Base-by-base conservation (phyloP, 2,888 invertebrate species). In the Ametastegia equiseti region DNA sequence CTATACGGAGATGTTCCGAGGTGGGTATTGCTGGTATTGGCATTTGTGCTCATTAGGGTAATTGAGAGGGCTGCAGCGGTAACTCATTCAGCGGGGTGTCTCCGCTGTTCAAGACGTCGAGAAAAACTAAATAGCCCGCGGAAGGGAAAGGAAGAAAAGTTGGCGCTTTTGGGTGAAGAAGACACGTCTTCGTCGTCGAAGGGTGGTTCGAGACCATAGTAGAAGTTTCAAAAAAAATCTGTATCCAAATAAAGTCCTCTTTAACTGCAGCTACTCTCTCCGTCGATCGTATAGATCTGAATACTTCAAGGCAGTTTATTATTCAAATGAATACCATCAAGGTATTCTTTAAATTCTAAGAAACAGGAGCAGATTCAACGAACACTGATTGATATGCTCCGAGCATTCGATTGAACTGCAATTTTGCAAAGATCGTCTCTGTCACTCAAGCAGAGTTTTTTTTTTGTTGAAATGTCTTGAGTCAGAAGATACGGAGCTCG, bases 41-140 rank as follows among this genome's bases (percentile, higher is more conserved):
- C 79, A 80, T 88, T 87, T 87, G 84, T 85, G 84, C 88, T 88
- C 88, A 88, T 88, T 88, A 88, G 86, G 87, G 84, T 88, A 88
- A 88, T 88, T 86, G 85, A 85, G 87, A 86, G 85, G 86, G 86
- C 83, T 84, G 84, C 71, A 81, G 84, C 87, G 87, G 87, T 88
- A 88, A 88, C 87, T 88, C 88, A 88, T 88, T 88, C 86, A 81
- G 86, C 80, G 75, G 73, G 47, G 81, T 81, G 80, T 57, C 71
- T 75, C 81, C 78, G 79, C 39, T 57, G 71, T 69, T 80, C 63
- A 81, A 78, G 83, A 78, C 85, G 84, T 81, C 81, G 47, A 83
- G 84, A 87, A 86, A 85, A 87, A 87, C 85, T 87, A 87, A 86
- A 85, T 83, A 85, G 83, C 81, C 83, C 81, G 85, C 81, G 83